Evolutionary conservation across 2,113 vertebrate species (phyloP).

Genomic region (Lucifuga dentata): DNA sequence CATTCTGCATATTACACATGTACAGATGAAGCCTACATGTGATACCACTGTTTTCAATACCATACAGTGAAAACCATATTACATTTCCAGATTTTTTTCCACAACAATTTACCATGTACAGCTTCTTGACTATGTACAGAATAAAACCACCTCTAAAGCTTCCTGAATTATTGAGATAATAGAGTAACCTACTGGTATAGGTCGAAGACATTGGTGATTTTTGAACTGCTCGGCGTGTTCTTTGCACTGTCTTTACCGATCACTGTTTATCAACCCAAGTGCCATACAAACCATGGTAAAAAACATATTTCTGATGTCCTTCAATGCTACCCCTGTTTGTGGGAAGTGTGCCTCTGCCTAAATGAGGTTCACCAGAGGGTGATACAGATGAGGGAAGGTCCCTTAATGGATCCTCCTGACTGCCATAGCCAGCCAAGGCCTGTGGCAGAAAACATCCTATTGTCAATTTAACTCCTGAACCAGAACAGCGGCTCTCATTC

Average conservation of each 20-base stretch:
- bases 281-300: conserved; percentile 19
- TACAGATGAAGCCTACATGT: conserved; percentile 70
- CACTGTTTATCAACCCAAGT: conserved; percentile 32
- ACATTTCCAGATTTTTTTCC: conserved; percentile 28
- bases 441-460: conserved; percentile 58
- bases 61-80: conserved; percentile 38
- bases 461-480: conserved; percentile 58
- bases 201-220: conserved; percentile 20
- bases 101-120: not conserved
- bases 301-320: conserved; percentile 51
- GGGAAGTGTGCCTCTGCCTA: conserved; percentile 36
- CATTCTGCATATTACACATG: conserved; percentile 76
- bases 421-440: conserved; percentile 64
- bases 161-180: conserved; percentile 29
- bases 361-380: conserved; percentile 50
- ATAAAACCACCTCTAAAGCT: conserved; percentile 1
- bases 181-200: conserved; percentile 6
- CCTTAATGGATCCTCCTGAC: conserved; percentile 56
- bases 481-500: conserved; percentile 55
- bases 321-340: conserved; percentile 33
- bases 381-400: conserved; percentile 53
- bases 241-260: conserved; percentile 11
- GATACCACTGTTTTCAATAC: conserved; percentile 72
- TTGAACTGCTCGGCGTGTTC: not conserved
- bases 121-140: not conserved